Conservation (phyloP, 2,888 invertebrate species). For the Caenorhabditis afra region DNA sequence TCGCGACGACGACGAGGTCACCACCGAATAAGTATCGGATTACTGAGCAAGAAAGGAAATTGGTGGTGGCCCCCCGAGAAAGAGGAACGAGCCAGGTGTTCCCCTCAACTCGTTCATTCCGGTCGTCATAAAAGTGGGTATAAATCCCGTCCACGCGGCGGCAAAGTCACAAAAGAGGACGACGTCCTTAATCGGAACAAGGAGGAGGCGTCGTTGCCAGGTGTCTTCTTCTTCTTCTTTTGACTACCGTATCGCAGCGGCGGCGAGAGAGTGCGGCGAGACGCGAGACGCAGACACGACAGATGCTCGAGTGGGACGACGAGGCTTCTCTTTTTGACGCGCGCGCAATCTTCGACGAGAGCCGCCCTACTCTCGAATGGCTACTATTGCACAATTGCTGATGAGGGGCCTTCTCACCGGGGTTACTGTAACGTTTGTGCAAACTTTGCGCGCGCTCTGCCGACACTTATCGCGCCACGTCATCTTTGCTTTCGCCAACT, state of each 20-base stretch:
- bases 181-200: constrained; percentile 29
- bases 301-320: constrained; percentile 50
- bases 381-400: constrained; percentile 28
- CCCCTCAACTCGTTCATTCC: constrained; percentile 10
- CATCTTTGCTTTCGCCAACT: constrained; percentile 36
- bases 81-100: constrained; percentile 39
- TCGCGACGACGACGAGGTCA: background rate
- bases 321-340: constrained; percentile 23
- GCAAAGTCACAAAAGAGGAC: constrained; percentile 28
- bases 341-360: constrained; percentile 30
- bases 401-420: too few species aligned
- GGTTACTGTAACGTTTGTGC: too few species aligned
- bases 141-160: constrained; percentile 17
- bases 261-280: constrained; percentile 4
- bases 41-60: background rate
- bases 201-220: constrained; percentile 27
- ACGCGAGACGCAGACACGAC: constrained; percentile 20
- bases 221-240: constrained; percentile 41
- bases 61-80: too few species aligned
- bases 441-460: too few species aligned
- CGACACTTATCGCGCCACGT: constrained; percentile 37
- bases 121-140: constrained; percentile 38
- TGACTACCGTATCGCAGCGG: constrained; percentile 26
- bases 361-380: too few species aligned
- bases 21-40: constrained; percentile 15